Percentiles rank a stretch among this genome's conserved stretches.
Conservation (phyloP, 2,888 invertebrate genomes). For the Crocallis elinguaria region DNA sequence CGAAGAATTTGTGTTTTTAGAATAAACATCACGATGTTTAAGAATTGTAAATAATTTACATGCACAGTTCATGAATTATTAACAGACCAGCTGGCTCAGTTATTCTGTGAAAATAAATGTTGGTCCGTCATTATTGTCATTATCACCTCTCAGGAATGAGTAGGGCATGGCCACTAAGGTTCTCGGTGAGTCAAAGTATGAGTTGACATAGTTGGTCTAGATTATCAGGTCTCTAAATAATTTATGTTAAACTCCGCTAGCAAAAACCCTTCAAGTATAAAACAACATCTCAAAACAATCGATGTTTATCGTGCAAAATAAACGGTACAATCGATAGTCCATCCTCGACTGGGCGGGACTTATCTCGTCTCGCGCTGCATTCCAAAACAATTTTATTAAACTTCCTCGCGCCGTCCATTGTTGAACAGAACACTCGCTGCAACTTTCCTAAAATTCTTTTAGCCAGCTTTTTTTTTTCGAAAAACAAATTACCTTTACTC, state of each 20-base stretch:
- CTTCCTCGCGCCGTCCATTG: constrained; percentile 66
- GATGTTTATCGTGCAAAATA: constrained; percentile 46
- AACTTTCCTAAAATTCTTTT: constrained; percentile 76
- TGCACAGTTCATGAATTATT: not conserved
- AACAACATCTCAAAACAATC: constrained; percentile 26
- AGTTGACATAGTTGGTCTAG: too few species aligned
- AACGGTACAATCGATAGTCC: constrained; percentile 63
- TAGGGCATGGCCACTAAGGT: too few species aligned
- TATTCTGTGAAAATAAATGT: too few species aligned
- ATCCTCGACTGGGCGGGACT: constrained; percentile 60
- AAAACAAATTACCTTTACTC: constrained; percentile 79
- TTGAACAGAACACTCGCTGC: constrained; percentile 59
- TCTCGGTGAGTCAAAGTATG: too few species aligned
- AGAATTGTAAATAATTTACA: not conserved
- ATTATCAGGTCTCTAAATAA: too few species aligned
- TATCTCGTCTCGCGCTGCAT: constrained; percentile 73
- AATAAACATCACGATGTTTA: not conserved
- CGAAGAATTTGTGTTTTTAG: not conserved
- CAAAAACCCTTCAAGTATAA: constrained; percentile 7
- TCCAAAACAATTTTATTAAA: constrained; percentile 80
- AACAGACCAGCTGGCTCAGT: too few species aligned
- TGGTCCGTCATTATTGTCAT: too few species aligned
- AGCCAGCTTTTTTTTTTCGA: constrained; percentile 61
- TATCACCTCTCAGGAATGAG: too few species aligned
- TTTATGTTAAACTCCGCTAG: too few species aligned